Conservation (phyloP, 2,113 vertebrate species). For the Diphyllodes magnificus region DNA sequence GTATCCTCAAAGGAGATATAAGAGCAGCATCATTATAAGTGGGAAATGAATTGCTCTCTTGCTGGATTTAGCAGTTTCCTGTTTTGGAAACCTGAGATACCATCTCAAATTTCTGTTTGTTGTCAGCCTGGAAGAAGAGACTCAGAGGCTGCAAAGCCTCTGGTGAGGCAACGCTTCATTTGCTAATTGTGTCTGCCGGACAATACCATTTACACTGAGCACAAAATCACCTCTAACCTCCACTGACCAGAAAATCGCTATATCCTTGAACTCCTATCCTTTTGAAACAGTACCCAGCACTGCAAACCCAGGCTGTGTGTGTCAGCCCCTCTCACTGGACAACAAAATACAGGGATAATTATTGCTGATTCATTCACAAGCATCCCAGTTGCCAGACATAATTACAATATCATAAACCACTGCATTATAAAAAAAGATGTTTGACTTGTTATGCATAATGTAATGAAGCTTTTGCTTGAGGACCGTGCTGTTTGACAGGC, state of each 20-base stretch:
- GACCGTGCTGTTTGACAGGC: fast-evolving
- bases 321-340: neutral
- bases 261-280: neutral
- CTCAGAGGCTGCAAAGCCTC: constrained; percentile 1
- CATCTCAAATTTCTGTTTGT: constrained; percentile 51
- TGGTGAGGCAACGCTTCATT: constrained; percentile 22
- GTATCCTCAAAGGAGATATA: neutral
- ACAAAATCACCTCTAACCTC: constrained; percentile 27
- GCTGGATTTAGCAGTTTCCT: constrained; percentile 54
- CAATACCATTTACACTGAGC: constrained; percentile 27
- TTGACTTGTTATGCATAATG: neutral
- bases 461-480: neutral
- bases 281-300: neutral
- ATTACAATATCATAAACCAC: neutral
- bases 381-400: neutral
- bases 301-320: fast-evolving
- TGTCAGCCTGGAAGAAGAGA: constrained; percentile 39
- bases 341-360: neutral
- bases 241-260: neutral
- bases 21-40: neutral
- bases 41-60: constrained; percentile 25
- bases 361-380: neutral
- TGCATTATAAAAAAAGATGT: neutral
- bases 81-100: constrained; percentile 40
- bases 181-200: constrained; percentile 55